Percentiles rank a stretch among this genome's conserved stretches.
phyloP scores from a whole-genome alignment of 2,797 vertebrate genomes.

The Mus spretus region DNA sequence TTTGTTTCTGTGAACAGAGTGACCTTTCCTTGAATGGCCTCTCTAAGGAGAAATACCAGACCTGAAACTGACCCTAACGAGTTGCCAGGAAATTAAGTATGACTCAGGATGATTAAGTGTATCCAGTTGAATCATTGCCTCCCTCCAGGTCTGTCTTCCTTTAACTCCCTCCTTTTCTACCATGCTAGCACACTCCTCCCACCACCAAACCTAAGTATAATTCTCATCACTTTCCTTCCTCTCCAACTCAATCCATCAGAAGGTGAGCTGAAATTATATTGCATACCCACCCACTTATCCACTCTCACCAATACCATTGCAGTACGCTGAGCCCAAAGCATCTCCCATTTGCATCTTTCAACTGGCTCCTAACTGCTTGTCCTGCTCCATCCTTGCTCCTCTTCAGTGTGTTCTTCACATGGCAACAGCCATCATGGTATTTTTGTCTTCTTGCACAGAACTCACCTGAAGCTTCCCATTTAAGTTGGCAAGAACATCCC shows the following conservation, averaged over 20 bases:
- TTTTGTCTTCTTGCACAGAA: background rate
- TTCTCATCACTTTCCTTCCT: conserved; percentile 52
- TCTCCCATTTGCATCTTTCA: conserved; percentile 35
- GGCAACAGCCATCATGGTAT: background rate
- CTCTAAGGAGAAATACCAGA: conserved; percentile 58
- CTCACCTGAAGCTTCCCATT: background rate
- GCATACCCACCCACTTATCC: background rate
- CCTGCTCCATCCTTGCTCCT: background rate
- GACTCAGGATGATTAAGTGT: conserved; percentile 56
- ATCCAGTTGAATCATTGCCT: conserved; percentile 27
- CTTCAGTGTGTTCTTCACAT: background rate
- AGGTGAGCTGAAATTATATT: conserved; percentile 21
- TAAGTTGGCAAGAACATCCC: conserved; percentile 21
- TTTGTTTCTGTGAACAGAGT: conserved; percentile 72
- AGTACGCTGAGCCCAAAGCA: background rate
- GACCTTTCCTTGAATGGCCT: conserved; percentile 65
- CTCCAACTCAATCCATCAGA: background rate
- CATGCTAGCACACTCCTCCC: background rate
- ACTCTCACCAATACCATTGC: background rate
- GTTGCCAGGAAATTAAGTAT: conserved; percentile 62
- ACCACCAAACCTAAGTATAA: background rate
- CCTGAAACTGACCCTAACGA: conserved; percentile 49
- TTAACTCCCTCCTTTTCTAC: background rate
- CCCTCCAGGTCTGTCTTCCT: conserved; percentile 18
- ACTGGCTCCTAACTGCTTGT: background rate